phyloP scores from a whole-genome alignment of 1,140 invertebrate genomes.

The Drosophila burlai region DNA sequence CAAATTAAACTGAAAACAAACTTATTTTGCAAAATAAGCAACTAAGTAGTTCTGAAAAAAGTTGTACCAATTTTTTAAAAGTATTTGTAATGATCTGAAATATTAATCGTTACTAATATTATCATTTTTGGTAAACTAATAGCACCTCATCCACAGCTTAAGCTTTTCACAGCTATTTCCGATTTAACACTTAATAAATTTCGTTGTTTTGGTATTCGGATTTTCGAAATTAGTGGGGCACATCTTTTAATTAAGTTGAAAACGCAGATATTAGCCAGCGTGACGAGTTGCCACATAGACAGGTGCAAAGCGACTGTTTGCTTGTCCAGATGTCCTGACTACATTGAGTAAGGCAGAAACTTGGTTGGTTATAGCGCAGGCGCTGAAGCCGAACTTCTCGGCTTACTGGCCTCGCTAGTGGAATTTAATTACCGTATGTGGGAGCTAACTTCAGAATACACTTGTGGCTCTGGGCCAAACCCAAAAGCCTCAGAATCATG shows the following conservation, averaged over 20 bases:
- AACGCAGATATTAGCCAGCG: not conserved
- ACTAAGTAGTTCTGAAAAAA: not conserved
- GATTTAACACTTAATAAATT: constrained; percentile 22
- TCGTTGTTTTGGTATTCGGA: constrained; percentile 7
- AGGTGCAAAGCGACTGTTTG: constrained; percentile 41
- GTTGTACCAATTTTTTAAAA: not conserved
- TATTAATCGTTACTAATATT: not conserved
- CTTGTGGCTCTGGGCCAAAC: constrained; percentile 19
- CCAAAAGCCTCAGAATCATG: not conserved
- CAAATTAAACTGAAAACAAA: not conserved
- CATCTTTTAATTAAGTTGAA: not conserved
- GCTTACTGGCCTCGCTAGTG: constrained; percentile 2
- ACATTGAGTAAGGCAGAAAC: constrained; percentile 2
- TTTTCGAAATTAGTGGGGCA: constrained; percentile 35
- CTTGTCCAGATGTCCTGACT: constrained; percentile 10
- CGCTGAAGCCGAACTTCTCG: constrained; percentile 22
- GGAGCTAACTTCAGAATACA: constrained; percentile 24
- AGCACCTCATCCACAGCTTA: not conserved
- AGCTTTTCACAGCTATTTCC: constrained; percentile 13
- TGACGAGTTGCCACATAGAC: constrained; percentile 30
- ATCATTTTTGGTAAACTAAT: not conserved
- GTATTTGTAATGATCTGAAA: too few species aligned
- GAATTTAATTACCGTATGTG: constrained; percentile 20
- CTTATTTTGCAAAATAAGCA: not conserved
- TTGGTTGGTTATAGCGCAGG: constrained; percentile 36